These are phyloP conservation scores for Spodoptera exigua DNA, from an alignment of 2,888 invertebrate species.

Conservation along the genomic window DNA sequence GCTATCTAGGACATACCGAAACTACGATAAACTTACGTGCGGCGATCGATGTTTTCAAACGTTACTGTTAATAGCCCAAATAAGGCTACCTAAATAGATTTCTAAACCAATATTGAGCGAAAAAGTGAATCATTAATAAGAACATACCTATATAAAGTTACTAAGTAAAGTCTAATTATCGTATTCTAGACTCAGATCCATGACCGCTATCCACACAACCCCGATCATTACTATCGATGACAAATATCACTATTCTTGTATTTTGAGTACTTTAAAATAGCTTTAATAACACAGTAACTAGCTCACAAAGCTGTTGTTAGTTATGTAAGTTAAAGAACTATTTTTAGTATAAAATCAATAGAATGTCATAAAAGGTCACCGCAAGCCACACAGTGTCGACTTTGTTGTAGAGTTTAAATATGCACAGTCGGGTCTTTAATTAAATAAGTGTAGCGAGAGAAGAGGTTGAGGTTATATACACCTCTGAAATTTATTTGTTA, in stretches of 20 bases:
- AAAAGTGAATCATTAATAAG: too few relatives aligned
- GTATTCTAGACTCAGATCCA: too few relatives aligned
- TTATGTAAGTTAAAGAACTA: slow-evolving; percentile 29
- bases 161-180: too few relatives aligned
- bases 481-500: too few relatives aligned
- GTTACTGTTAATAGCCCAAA: too few relatives aligned
- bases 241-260: neutral
- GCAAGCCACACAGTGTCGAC: slow-evolving; percentile 3
- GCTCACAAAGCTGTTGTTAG: slow-evolving; percentile 1
- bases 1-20: neutral
- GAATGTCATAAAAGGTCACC: slow-evolving; percentile 40
- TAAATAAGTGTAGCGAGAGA: neutral
- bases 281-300: neutral
- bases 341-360: slow-evolving; percentile 52
- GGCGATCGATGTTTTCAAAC: too few relatives aligned
- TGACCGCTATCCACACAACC: too few relatives aligned
- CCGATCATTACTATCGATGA: too few relatives aligned
- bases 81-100: too few relatives aligned
- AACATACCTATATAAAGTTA: too few relatives aligned
- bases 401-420: slow-evolving; percentile 5
- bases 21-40: too few relatives aligned
- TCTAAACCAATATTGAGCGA: too few relatives aligned
- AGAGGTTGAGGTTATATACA: neutral
- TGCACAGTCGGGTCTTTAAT: neutral
- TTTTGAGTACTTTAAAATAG: neutral